Conservation (phyloP, 2,888 invertebrate species). For the Lagria hirta region DNA sequence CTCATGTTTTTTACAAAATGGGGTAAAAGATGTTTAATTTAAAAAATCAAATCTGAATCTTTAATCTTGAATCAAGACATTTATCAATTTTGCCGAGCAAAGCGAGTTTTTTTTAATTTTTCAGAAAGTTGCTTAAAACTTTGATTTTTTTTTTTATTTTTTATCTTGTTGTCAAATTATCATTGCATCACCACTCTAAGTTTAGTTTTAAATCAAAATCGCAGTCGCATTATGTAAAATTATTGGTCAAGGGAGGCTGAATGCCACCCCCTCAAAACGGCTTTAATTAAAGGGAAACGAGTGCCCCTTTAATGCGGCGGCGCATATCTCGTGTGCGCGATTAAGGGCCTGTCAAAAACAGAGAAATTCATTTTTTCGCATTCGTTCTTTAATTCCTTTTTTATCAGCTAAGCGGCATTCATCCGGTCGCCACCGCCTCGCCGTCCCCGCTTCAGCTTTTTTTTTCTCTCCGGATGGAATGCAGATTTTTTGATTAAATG, state of each 20-base stretch:
- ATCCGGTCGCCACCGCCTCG: conserved; percentile 43
- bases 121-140: no score
- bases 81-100: no score
- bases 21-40: no score
- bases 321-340: conserved; percentile 52
- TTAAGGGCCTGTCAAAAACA: conserved; percentile 58
- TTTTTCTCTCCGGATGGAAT: conserved; percentile 30
- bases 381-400: conserved; percentile 57
- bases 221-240: conserved; percentile 16
- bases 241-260: conserved; percentile 12
- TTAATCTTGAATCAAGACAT: no score
- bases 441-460: conserved; percentile 29
- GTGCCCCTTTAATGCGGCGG: conserved; percentile 53
- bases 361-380: conserved; percentile 57
- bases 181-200: conserved; percentile 24
- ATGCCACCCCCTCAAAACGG: conserved; percentile 34
- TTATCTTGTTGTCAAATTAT: no score
- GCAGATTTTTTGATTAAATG: conserved; percentile 45
- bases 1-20: no score
- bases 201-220: conserved; percentile 11
- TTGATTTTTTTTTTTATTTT: no score
- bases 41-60: no score
- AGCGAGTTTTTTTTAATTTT: no score
- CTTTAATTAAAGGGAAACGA: conserved; percentile 51
- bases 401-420: conserved; percentile 57